Percentiles rank a stretch among this genome's conserved stretches.
Conservation (phyloP, 2,888 invertebrate species). For the Tachina grossa region DNA sequence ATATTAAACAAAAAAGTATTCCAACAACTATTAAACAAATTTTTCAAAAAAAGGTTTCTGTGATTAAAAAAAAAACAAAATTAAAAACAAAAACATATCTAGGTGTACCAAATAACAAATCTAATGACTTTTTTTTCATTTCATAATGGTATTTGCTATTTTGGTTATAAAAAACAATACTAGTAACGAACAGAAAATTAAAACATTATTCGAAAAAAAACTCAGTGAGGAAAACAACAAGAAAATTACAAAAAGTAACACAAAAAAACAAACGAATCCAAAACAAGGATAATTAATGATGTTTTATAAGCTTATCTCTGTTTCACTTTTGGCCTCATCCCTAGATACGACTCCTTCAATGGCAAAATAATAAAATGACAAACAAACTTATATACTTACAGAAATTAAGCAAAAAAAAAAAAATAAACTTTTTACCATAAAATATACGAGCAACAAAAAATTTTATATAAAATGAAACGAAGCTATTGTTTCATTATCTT, state of each 20-base stretch:
- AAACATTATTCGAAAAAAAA: slow-evolving; percentile 49
- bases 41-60: slow-evolving; percentile 45
- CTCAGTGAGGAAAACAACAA: slow-evolving; percentile 73
- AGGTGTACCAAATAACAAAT: slow-evolving; percentile 60
- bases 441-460: slow-evolving; percentile 32
- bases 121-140: slow-evolving; percentile 64
- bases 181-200: slow-evolving; percentile 34
- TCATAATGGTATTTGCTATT: slow-evolving; percentile 51
- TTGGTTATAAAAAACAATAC: slow-evolving; percentile 27
- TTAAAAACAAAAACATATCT: slow-evolving; percentile 20
- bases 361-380: slow-evolving; percentile 45
- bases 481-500: slow-evolving; percentile 69
- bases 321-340: slow-evolving; percentile 60
- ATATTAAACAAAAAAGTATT: background rate
- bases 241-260: slow-evolving; percentile 73
- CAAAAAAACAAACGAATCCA: slow-evolving; percentile 29
- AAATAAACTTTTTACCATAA: slow-evolving; percentile 1
- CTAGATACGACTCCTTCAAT: slow-evolving; percentile 42
- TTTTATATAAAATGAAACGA: slow-evolving; percentile 27
- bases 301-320: slow-evolving; percentile 80
- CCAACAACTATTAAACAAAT: slow-evolving; percentile 36
- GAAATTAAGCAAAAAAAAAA: slow-evolving; percentile 30
- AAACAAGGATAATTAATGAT: slow-evolving; percentile 82
- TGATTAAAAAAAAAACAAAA: slow-evolving; percentile 13
- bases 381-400: slow-evolving; percentile 38